Evolutionary conservation across 1,140 invertebrate species (phyloP), one percentile per base, ranked within the genome.

Genomic region (Phymastichus coffea): DNA sequence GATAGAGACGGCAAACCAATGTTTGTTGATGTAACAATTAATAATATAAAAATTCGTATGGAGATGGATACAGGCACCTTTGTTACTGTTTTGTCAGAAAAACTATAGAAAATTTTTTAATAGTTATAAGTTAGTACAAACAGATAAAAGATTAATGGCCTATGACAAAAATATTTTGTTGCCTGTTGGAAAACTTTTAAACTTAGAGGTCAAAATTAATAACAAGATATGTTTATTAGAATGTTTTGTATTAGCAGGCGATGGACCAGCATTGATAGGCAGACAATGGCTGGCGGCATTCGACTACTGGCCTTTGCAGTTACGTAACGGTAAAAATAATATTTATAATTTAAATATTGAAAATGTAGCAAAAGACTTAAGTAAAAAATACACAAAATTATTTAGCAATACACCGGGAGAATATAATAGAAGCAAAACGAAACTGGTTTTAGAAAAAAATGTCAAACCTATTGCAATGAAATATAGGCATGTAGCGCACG

Each of bases 211-310:
- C 3, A 28, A 33, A 41, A 15, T 54, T 49, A 8, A 48, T 8
- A 23, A 3, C 38, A 53, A 14, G 22, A 49, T n/a, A 14, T 17
- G 38, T 30, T 17, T 40, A 25, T 23, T 64, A 12, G 28, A 60
- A 52, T 33, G 61, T 49, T 63, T 66, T 44, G 62, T 73, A 12
- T 65, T 72, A 25, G 56, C 63, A 2, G 60, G 58, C 14, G 66
- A 66, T 12, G 67, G 63, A 17, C 67, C 68, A 15, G 65, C 69
- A 37, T 51, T 72, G 30, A 53, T 74, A n/a, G 66, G 70, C 1
- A 41, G 66, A 20, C 35, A 63, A 46, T 61, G 49, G 54, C 56
- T 63, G 25, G 33, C n/a, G 25, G 19, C 37, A 55, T 61, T 66
- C 41, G 55, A 35, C 10, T 40, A 19, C 3, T 55, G 61, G 51